Evolutionary conservation across 2,888 invertebrate genomes (phyloP).

Genomic region (Cistogaster globosa): DNA sequence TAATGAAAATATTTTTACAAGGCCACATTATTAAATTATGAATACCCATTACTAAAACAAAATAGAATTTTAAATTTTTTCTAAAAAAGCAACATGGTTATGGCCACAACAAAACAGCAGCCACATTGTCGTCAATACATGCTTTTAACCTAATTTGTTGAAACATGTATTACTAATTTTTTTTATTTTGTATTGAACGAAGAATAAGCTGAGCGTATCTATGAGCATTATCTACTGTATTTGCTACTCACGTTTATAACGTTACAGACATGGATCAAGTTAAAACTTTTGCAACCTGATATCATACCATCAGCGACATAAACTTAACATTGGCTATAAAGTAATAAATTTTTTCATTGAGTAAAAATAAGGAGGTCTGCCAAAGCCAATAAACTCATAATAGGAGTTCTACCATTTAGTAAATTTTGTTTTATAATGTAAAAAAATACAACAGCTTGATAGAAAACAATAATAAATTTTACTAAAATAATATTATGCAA

Average conservation of each 20-base stretch:
- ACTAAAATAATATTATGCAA: background rate
- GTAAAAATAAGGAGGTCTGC: background rate
- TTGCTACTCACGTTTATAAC: too few species aligned
- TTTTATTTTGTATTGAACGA: background rate
- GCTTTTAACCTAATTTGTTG: constrained; percentile 51
- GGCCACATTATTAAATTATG: constrained; percentile 25
- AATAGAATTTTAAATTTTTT: too few species aligned
- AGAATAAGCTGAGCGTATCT: background rate
- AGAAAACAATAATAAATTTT: constrained; percentile 26
- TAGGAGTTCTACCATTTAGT: constrained; percentile 6
- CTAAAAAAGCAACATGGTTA: background rate
- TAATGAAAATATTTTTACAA: constrained; percentile 14
- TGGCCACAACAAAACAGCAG: background rate
- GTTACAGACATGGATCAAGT: constrained; percentile 9
- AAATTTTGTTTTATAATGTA: constrained; percentile 20
- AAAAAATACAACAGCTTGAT: constrained; percentile 9
- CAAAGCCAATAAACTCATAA: constrained; percentile 13
- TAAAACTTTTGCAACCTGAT: constrained; percentile 1
- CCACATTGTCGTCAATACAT: constrained; percentile 13
- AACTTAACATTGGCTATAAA: background rate
- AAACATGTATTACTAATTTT: background rate
- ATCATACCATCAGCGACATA: constrained; percentile 27
- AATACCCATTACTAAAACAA: too few species aligned
- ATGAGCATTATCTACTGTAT: background rate
- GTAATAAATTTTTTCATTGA: background rate